Conservation (phyloP, 37 sponge, comb jelly and placozoan genomes). For the Cliona cf. orientalis region DNA sequence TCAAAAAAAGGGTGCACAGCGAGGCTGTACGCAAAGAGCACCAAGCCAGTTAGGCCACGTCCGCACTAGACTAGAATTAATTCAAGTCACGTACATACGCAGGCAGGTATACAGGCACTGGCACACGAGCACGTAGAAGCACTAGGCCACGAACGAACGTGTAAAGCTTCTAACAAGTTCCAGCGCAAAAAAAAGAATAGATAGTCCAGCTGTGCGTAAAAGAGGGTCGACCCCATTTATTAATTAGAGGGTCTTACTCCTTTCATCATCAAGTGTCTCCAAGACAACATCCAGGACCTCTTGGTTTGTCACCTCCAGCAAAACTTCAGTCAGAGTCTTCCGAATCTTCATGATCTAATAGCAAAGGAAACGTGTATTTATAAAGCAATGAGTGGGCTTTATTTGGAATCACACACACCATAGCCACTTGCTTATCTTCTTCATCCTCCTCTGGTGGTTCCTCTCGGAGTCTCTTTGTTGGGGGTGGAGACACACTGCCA, state of each 20-base stretch:
- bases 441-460: constrained; percentile 18
- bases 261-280: constrained; percentile 48
- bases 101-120: too few relatives aligned
- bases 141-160: too few relatives aligned
- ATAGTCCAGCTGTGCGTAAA: too few relatives aligned
- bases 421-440: constrained; percentile 27
- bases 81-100: too few relatives aligned
- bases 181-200: too few relatives aligned
- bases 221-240: too few relatives aligned
- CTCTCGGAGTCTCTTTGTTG: background rate
- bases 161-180: too few relatives aligned
- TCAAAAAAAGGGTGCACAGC: background rate
- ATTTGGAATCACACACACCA: constrained; percentile 25
- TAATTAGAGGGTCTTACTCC: constrained; percentile 37
- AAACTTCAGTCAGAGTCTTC: constrained; percentile 58
- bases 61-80: too few relatives aligned
- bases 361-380: background rate
- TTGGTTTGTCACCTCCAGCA: constrained; percentile 59
- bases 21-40: background rate
- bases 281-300: constrained; percentile 35
- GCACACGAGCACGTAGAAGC: too few relatives aligned
- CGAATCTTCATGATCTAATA: constrained; percentile 52
- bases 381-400: background rate
- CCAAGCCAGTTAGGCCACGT: too few relatives aligned
- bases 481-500: background rate